Evolutionary conservation across 2,113 vertebrate genomes (phyloP), one percentile per base, ranked within the genome.

Genomic region (Pholis gunnellus): DNA sequence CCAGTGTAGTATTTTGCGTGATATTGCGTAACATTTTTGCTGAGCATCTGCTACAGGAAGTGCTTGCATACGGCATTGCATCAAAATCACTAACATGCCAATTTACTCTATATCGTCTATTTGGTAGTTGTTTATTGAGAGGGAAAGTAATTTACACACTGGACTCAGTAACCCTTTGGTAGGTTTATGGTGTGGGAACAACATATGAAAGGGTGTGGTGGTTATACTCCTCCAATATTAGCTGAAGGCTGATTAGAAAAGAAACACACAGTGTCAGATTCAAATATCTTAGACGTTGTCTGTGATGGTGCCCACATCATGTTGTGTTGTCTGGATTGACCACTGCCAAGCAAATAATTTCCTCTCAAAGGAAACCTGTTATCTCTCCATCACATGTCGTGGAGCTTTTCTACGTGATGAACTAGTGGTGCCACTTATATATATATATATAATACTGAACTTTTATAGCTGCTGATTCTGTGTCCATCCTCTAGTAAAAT

Each of bases 311-410:
- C 29, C 59, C 29, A 31, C 59, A n/a, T 42, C 25, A 22, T 14
- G 27, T 20, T 34, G 18, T 27, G 7, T 17, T 69, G 7, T 38
- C n/a, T 68, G 42, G 52, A 63, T n/a, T 81, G 18, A 66, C 20
- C 8, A 52, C 52, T 38, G 50, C 61, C 25, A 25, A 38, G 60
- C 31, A 65, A 64, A 64, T 29, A 9, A 71, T 63, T 40, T 63
- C 67, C 34, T 50, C 22, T 54, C 67, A 29, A 27, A 61, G 75
- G 54, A 78, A 61, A 25, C 18, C 42, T 71, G 27, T 29, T 31
- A 27, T 48, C 42, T 20, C 66, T 48, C 8, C 42, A 31, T 68
- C 69, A 72, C 48, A 57, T 13, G 69, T 72, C 46, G 57, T 20
- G 13, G 54, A 69, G 29, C n/a, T 52, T 8, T 63, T 71, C 34